A percentile compares a stretch with the other conserved stretches of the same genome.
Conservation (phyloP, 2,888 invertebrate species). For the Myathropa florea region DNA sequence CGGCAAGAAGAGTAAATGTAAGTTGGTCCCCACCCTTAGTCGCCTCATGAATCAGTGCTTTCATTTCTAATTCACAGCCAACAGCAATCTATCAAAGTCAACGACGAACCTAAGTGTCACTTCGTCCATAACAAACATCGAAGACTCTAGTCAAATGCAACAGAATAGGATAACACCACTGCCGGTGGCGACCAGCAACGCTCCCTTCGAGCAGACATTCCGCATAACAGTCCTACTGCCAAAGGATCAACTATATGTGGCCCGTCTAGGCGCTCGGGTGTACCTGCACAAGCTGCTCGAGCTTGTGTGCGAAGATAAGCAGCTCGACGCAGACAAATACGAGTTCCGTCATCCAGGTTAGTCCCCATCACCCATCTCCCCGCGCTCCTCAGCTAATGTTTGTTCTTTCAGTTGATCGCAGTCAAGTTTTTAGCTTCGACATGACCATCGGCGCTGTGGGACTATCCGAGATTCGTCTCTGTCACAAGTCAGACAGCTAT, state of each 20-base stretch:
- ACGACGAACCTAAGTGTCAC: conserved; percentile 76
- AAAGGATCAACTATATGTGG: conserved; percentile 89
- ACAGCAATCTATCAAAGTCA: conserved; percentile 78
- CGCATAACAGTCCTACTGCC: conserved; percentile 86
- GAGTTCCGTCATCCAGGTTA: conserved; percentile 89
- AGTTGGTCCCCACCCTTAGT: conserved; percentile 61
- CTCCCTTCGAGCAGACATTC: conserved; percentile 81
- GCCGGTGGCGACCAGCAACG: conserved; percentile 79
- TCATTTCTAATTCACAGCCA: conserved; percentile 71
- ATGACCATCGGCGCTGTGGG: conserved; percentile 80
- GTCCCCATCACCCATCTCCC: background rate
- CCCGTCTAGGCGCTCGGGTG: conserved; percentile 87
- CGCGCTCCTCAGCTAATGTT: background rate
- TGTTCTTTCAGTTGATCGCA: conserved; percentile 77
- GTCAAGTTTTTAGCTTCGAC: conserved; percentile 80
- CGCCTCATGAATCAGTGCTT: background rate
- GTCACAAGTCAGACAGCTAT: conserved; percentile 79
- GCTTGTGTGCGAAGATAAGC: conserved; percentile 89
- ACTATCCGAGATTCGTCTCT: conserved; percentile 79
- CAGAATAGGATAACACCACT: conserved; percentile 80
- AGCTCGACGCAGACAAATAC: conserved; percentile 87
- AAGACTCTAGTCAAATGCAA: conserved; percentile 80
- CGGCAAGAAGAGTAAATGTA: conserved; percentile 80
- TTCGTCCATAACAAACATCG: conserved; percentile 77
- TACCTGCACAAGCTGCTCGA: conserved; percentile 86